Evolutionary conservation across 2,113 vertebrate genomes (phyloP), one percentile per base, ranked within the genome.

Genomic region (Otis tarda): DNA sequence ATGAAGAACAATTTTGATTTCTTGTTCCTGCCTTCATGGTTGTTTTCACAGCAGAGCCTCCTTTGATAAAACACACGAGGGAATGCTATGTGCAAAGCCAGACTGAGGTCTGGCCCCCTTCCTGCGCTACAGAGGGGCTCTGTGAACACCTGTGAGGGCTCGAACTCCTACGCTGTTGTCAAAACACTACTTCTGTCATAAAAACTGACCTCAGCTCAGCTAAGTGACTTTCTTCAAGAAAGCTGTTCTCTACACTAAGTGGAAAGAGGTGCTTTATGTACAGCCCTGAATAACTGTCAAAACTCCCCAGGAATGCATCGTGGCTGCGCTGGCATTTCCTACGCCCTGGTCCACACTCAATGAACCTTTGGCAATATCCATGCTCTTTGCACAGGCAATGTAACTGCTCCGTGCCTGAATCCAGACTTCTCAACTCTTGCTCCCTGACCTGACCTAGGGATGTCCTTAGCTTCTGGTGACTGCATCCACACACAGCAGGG

Each of bases 301-400:
- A 65, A 17, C n/a, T 57, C n/a, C 60, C 0, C 5, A 67, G 61
- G 30, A 35, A n/a, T 2, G 8, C 53, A 21, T 5, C 10, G 1
- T 3, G 1, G 30, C 71, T 68, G 43, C 61, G 12, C 43, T 41
- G 61, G 61, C 24, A 24, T 30, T 31, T 43, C 73, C 35, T 43
- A 43, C 0, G 3, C 53, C 53, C 53, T 20, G 30, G 35, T 49
- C 43, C 8, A 21, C 14, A 5, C 24, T 50, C 43, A 50, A 41
- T 6, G 9, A 86, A 25, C 61, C 73, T 45, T 16, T 41, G 20
- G 43, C 35, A 50, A 39, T 2, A 30, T 7, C 71, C 61, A 41
- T 1, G 6, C 57, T 23, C 52, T 86, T 77, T 68, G 30, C 50
- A 33, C 43, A 68, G 35, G 53, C 50, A 52, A 12, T 5, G 23